These are phyloP conservation scores for Cardinalis cardinalis DNA, from an alignment of 2,113 vertebrate genomes.

Conservation along the genomic window DNA sequence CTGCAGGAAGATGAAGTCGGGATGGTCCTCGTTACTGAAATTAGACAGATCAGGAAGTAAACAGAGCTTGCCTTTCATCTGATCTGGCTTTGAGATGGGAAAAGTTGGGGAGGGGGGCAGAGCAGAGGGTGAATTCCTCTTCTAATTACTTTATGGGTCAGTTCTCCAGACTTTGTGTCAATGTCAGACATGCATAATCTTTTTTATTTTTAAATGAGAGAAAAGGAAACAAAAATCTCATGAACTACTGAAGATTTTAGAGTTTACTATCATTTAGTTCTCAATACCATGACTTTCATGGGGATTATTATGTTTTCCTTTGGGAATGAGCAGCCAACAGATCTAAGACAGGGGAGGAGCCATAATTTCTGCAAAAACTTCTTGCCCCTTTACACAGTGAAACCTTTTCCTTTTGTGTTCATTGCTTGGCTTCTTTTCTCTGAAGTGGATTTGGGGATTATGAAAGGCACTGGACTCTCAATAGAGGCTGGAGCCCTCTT, in stretches of 20 bases:
- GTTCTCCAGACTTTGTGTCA: conserved; percentile 83
- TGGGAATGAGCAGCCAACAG: background rate
- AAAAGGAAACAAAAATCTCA: conserved; percentile 3
- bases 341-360: background rate
- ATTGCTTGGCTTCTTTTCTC: background rate
- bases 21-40: conserved; percentile 91
- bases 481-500: background rate
- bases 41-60: conserved; percentile 95
- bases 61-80: conserved; percentile 91
- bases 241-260: conserved; percentile 12
- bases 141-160: conserved; percentile 95
- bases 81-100: conserved; percentile 77
- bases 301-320: conserved; percentile 27
- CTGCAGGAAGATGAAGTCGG: conserved; percentile 83
- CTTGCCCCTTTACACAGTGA: background rate
- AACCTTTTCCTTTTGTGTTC: background rate
- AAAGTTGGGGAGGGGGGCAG: conserved; percentile 54
- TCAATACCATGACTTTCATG: conserved; percentile 29
- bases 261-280: conserved; percentile 22
- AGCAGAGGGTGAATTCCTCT: conserved; percentile 83
- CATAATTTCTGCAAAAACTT: background rate
- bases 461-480: background rate
- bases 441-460: background rate
- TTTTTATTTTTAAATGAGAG: conserved; percentile 47
- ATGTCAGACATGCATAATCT: conserved; percentile 84